Conservation (phyloP, 2,797 vertebrate species). For the Cyclopterus lumpus region DNA sequence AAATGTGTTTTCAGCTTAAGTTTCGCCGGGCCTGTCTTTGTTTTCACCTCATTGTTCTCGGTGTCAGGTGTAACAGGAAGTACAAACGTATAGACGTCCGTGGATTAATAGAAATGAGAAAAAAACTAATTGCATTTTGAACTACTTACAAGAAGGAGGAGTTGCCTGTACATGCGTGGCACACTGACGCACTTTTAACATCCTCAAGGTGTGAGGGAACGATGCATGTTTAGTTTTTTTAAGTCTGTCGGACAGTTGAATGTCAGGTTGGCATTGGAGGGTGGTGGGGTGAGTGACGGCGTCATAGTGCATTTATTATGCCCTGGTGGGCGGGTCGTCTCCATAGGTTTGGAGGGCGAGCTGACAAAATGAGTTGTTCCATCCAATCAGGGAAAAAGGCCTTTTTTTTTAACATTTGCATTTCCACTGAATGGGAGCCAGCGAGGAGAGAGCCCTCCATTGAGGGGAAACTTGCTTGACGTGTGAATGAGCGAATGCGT, state of each 20-base stretch:
- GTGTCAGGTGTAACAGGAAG: conserved; percentile 49
- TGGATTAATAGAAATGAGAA: conserved; percentile 2
- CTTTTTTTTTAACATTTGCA: conserved; percentile 65
- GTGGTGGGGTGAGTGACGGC: conserved; percentile 51
- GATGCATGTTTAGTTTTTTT: not conserved
- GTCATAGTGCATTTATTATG: conserved; percentile 63
- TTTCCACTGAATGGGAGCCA: conserved; percentile 64
- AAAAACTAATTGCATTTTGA: not conserved
- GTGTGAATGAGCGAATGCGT: conserved; percentile 66
- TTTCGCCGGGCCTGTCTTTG: conserved; percentile 42
- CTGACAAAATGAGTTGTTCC: conserved; percentile 60
- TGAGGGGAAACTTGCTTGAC: conserved; percentile 68
- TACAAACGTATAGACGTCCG: conserved; percentile 7
- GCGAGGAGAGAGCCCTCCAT: conserved; percentile 50
- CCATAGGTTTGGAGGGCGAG: conserved; percentile 7
- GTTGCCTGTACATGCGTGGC: not conserved
- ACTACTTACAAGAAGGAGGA: not conserved
- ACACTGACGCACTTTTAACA: too few relatives aligned
- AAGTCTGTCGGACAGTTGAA: conserved; percentile 35
- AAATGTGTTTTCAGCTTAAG: not conserved
- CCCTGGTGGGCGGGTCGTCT: conserved; percentile 2
- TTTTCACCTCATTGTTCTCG: conserved; percentile 62
- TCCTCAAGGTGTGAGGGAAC: not conserved
- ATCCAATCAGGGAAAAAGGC: conserved; percentile 55
- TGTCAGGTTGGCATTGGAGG: conserved; percentile 47